phyloP scores from a whole-genome alignment of 2,888 invertebrate species.

The Sinodicranocentrus sp. region DNA sequence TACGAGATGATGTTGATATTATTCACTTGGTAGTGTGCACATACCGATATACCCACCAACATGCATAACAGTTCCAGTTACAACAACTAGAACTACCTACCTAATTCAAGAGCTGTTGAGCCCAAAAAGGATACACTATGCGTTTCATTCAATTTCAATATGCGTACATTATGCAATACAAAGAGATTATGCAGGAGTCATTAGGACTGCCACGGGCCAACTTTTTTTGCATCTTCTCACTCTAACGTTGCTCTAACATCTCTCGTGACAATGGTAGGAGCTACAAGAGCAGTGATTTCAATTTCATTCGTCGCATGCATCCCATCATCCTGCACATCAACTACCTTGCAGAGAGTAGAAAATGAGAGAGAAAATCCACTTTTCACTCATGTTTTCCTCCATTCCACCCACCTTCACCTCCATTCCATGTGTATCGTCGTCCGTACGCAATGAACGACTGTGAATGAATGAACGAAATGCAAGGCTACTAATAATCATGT shows the following conservation, averaged over 20 bases:
- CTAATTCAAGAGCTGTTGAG: no score
- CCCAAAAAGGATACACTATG: no score
- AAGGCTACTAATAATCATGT: conserved; percentile 69
- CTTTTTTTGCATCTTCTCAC: neutral
- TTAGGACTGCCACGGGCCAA: neutral
- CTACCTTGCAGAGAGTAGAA: neutral
- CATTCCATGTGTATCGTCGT: conserved; percentile 55
- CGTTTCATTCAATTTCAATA: no score
- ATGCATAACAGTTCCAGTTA: no score
- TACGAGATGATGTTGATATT: no score
- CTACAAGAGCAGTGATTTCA: no score
- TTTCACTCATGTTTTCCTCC: conserved; percentile 1
- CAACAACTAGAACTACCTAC: no score
- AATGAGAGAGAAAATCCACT: neutral
- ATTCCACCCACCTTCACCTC: neutral
- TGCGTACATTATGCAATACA: no score
- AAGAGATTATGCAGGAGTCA: neutral
- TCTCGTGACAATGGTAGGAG: no score
- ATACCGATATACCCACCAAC: no score
- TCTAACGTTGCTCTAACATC: no score
- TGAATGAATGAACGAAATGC: conserved; percentile 65
- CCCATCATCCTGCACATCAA: neutral
- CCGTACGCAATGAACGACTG: conserved; percentile 67
- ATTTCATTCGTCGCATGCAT: conserved; percentile 7
- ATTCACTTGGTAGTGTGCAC: no score